These are phyloP conservation scores for Spea multiplicata DNA, from an alignment of 2,113 vertebrate genomes.

Conservation along the genomic window DNA sequence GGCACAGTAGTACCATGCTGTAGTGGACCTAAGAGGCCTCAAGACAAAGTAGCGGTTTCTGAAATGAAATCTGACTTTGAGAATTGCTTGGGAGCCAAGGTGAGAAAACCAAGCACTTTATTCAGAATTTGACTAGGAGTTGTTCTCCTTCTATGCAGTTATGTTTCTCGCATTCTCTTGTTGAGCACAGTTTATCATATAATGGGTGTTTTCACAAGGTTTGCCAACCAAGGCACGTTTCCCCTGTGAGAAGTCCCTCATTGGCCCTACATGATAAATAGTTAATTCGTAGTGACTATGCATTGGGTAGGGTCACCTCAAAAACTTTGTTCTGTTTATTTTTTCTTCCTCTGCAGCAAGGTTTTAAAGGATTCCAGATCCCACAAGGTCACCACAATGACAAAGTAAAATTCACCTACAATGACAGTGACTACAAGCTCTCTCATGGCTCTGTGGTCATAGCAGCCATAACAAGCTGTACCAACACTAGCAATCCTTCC, in stretches of 20 bases:
- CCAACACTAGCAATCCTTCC: conserved; percentile 97
- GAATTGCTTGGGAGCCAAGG: conserved; percentile 84
- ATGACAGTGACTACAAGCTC: conserved; percentile 71
- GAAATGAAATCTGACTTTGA: conserved; percentile 94
- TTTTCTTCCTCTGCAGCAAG: conserved; percentile 73
- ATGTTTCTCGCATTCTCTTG: too few relatives aligned
- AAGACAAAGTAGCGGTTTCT: conserved; percentile 85
- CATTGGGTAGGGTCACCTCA: conserved; percentile 32
- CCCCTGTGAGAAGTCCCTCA: too few relatives aligned
- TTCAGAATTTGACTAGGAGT: too few relatives aligned
- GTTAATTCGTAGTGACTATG: not conserved
- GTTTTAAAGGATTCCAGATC: conserved; percentile 95
- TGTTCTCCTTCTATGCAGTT: too few relatives aligned
- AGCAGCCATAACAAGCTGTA: conserved; percentile 97
- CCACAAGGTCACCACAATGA: conserved; percentile 65
- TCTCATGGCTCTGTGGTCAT: conserved; percentile 92
- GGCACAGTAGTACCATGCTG: conserved; percentile 87
- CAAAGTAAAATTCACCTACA: conserved; percentile 73
- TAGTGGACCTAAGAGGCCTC: conserved; percentile 94
- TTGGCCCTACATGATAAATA: too few relatives aligned
- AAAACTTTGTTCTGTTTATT: not conserved
- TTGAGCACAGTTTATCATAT: too few relatives aligned
- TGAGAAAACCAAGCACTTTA: conserved; percentile 44
- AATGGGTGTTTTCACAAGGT: too few relatives aligned
- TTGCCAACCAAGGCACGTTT: too few relatives aligned